phyloP scores from a whole-genome alignment of 2,797 vertebrate genomes.

The Sebastolobus alascanus region DNA sequence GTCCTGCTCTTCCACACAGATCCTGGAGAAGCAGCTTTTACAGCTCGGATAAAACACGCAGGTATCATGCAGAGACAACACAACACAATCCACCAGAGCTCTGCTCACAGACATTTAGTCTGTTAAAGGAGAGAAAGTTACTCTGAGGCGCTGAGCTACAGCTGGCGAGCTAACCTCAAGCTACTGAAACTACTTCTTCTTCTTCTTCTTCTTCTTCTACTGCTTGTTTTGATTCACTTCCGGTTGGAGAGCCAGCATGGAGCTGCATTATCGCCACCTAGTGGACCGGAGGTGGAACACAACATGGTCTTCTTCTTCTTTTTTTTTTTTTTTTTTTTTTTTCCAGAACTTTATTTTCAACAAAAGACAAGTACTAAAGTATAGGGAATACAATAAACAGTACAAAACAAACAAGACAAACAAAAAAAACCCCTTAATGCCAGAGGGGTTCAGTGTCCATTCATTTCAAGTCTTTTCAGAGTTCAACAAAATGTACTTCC shows the following conservation, averaged over 20 bases:
- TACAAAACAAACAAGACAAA: too few relatives aligned
- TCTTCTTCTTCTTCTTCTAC: constrained; percentile 6
- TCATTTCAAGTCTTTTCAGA: too few relatives aligned
- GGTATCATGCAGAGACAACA: constrained; percentile 76
- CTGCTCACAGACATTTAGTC: constrained; percentile 60
- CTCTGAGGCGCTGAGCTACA: neutral
- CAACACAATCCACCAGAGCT: constrained; percentile 74
- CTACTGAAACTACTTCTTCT: neutral
- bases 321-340: too few relatives aligned
- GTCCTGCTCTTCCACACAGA: constrained; percentile 58
- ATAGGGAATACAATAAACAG: too few relatives aligned
- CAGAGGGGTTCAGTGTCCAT: too few relatives aligned
- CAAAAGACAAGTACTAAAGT: too few relatives aligned
- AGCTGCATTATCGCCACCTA: neutral
- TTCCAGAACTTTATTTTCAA: too few relatives aligned
- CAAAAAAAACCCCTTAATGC: too few relatives aligned
- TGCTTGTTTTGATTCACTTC: neutral
- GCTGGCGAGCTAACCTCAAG: constrained; percentile 11
- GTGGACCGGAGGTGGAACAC: neutral
- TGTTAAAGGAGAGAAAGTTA: accelerated
- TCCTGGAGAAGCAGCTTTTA: constrained; percentile 77
- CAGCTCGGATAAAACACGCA: constrained; percentile 82
- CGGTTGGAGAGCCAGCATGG: neutral
- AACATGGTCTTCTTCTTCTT: too few relatives aligned
- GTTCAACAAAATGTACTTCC: too few relatives aligned